Evolutionary conservation across 2,113 vertebrate genomes (phyloP).

Genomic region (Microcebus lehilahytsara): DNA sequence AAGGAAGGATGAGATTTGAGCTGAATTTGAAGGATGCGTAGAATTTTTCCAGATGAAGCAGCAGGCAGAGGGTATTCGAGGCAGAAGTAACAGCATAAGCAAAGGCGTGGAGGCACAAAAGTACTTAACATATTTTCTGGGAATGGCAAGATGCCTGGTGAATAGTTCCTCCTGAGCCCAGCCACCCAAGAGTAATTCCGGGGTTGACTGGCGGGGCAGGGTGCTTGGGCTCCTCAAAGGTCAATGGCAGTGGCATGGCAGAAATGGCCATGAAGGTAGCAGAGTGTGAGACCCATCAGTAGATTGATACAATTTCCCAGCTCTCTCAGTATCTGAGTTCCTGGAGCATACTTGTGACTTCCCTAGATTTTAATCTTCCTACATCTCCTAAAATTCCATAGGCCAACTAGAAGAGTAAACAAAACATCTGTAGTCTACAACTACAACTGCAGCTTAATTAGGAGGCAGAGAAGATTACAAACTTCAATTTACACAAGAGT

Average conservation of each 20-base stretch:
- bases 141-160: neutral
- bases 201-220: neutral
- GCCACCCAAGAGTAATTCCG: neutral
- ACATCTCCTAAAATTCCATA: neutral
- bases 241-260: neutral
- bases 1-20: neutral
- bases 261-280: too few species aligned
- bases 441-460: neutral
- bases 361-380: neutral
- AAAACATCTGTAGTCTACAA: neutral
- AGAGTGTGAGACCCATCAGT: neutral
- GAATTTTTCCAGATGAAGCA: conserved; percentile 12
- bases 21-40: neutral
- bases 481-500: neutral
- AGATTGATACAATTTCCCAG: neutral
- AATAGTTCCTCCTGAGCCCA: neutral
- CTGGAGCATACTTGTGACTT: neutral
- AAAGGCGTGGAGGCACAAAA: neutral
- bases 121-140: neutral
- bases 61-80: neutral
- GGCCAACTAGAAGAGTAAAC: neutral
- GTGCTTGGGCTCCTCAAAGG: too few species aligned
- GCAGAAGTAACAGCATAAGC: neutral
- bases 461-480: neutral
- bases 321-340: neutral